Evolutionary conservation across 2,113 vertebrate genomes (phyloP).

Genomic region (Marmota flaviventris): DNA sequence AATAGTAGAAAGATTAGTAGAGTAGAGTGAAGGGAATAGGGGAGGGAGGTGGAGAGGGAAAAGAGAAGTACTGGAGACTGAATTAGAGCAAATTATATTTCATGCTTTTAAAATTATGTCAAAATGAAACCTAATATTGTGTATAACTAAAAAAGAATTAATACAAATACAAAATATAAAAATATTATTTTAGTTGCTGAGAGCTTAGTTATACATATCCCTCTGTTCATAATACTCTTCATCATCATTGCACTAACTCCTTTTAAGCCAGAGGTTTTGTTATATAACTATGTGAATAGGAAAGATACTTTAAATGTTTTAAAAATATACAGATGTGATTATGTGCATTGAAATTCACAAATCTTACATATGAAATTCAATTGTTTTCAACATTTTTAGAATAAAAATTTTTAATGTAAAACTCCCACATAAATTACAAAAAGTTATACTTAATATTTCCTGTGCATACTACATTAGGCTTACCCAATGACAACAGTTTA

Average conservation of each 20-base stretch:
- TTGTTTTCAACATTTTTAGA: background rate
- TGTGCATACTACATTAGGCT: background rate
- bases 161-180: too few species aligned
- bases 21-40: too few species aligned
- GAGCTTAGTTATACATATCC: background rate
- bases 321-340: background rate
- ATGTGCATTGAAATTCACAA: background rate
- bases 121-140: too few species aligned
- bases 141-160: too few species aligned
- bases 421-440: background rate
- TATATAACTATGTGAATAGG: background rate
- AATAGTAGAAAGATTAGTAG: too few species aligned
- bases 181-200: background rate
- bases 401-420: background rate
- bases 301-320: background rate
- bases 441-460: background rate
- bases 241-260: background rate
- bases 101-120: too few species aligned
- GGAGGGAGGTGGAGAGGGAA: too few species aligned
- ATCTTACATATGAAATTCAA: conserved; percentile 22
- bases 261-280: background rate
- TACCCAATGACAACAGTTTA: background rate
- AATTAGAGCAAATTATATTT: too few species aligned
- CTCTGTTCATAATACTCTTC: background rate
- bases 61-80: too few species aligned